Percentiles rank a stretch among this genome's conserved stretches.
These are phyloP conservation scores for Synanthedon vespiformis DNA, from an alignment of 2,888 invertebrate genomes.

Conservation along the genomic window DNA sequence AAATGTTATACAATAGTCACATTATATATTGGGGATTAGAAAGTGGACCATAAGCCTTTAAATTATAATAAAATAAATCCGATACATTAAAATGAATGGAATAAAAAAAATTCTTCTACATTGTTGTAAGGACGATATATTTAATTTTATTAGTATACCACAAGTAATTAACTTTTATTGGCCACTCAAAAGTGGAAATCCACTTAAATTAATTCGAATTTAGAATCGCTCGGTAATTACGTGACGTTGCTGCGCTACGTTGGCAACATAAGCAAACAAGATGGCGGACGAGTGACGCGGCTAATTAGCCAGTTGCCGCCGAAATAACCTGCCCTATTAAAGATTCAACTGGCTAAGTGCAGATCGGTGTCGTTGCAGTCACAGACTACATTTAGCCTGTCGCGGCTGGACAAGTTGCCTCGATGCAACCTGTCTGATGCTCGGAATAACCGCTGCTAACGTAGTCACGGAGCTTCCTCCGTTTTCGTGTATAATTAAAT, in stretches of 20 bases:
- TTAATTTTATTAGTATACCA: too few relatives aligned
- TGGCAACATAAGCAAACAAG: neutral
- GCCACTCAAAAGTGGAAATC: neutral
- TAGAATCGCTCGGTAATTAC: neutral
- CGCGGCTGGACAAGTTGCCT: conserved; percentile 24
- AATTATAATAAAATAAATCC: too few relatives aligned
- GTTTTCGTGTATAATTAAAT: neutral
- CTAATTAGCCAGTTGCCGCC: conserved; percentile 45
- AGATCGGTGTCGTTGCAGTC: conserved; percentile 56
- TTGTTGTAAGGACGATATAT: too few relatives aligned
- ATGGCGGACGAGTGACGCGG: neutral
- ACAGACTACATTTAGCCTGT: conserved; percentile 47
- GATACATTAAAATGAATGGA: too few relatives aligned
- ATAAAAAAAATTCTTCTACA: too few relatives aligned
- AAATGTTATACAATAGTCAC: too few relatives aligned
- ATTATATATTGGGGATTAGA: too few relatives aligned
- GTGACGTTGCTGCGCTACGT: neutral
- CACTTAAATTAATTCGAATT: neutral
- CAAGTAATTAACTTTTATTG: too few relatives aligned
- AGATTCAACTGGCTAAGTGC: conserved; percentile 60
- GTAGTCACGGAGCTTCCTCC: neutral
- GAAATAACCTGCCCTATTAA: conserved; percentile 52
- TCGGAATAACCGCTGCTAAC: conserved; percentile 18
- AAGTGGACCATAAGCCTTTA: too few relatives aligned
- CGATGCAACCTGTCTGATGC: conserved; percentile 27